Conservation (phyloP, 2,888 invertebrate species). For the Nebria brevicollis region DNA sequence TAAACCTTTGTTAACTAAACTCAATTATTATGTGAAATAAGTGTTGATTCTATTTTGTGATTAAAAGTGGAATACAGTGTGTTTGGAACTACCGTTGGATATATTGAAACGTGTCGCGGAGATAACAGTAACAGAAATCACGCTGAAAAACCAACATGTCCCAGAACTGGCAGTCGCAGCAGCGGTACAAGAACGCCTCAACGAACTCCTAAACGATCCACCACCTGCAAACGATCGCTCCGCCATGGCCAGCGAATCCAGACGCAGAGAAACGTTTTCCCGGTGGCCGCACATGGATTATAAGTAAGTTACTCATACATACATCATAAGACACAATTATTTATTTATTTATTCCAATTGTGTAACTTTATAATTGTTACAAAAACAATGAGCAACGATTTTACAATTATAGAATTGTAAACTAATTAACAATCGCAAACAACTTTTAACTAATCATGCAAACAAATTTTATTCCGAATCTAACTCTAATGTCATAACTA, state of each 20-base stretch:
- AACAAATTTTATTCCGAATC: no score
- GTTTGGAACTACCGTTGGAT: conserved; percentile 81
- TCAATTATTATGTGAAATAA: no score
- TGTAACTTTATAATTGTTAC: no score
- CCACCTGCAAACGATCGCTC: conserved; percentile 67
- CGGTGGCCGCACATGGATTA: conserved; percentile 98
- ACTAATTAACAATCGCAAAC: no score
- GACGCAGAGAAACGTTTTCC: conserved; percentile 88
- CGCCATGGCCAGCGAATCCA: conserved; percentile 92
- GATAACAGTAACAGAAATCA: conserved; percentile 83
- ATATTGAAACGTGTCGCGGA: conserved; percentile 82
- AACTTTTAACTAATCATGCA: no score
- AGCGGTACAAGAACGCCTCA: conserved; percentile 86
- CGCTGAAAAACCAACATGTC: conserved; percentile 82
- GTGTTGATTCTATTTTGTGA: no score
- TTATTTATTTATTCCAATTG: no score
- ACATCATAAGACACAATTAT: not conserved
- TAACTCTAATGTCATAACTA: no score
- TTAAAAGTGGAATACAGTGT: conserved; percentile 88
- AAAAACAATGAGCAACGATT: no score
- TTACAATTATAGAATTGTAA: no score
- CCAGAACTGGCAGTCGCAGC: conserved; percentile 90
- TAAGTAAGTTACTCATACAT: conserved; percentile 71
- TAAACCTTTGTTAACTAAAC: no score
- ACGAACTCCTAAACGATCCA: conserved; percentile 72